These are phyloP conservation scores for Pocillopora verrucosa DNA, from an alignment of 64 coral and sea anemone species.

Conservation along the genomic window DNA sequence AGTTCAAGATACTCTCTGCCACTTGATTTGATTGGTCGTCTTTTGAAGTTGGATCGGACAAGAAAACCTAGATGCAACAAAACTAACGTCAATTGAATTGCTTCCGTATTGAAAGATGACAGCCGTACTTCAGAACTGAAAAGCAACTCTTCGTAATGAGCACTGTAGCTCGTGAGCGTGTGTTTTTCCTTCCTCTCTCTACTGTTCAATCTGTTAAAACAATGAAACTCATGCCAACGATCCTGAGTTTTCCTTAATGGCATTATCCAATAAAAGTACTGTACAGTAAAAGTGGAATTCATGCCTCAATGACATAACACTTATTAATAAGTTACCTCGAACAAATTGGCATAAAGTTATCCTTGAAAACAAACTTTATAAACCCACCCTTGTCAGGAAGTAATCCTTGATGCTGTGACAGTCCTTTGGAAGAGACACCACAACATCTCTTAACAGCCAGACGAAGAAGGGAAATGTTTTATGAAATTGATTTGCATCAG, in stretches of 20 bases:
- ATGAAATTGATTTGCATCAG: constrained; percentile 52
- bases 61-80: constrained; percentile 54
- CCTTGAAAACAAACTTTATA: too few relatives aligned
- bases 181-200: too few relatives aligned
- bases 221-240: too few relatives aligned
- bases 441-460: constrained; percentile 79
- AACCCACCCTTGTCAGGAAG: constrained; percentile 61
- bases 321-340: background rate
- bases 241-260: too few relatives aligned
- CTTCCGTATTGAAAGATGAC: too few relatives aligned
- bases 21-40: constrained; percentile 35
- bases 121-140: too few relatives aligned
- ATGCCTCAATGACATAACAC: background rate
- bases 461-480: constrained; percentile 77
- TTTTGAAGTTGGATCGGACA: constrained; percentile 1
- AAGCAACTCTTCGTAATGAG: too few relatives aligned
- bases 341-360: too few relatives aligned
- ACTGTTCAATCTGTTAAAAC: too few relatives aligned
- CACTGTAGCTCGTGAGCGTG: too few relatives aligned
- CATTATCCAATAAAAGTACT: too few relatives aligned
- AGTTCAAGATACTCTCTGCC: constrained; percentile 77
- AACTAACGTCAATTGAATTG: background rate
- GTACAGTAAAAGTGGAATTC: too few relatives aligned
- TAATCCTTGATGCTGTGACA: constrained; percentile 70
- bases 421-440: constrained; percentile 55